phyloP scores from a whole-genome alignment of 2,888 invertebrate species.

The Microdon myrmicae region DNA sequence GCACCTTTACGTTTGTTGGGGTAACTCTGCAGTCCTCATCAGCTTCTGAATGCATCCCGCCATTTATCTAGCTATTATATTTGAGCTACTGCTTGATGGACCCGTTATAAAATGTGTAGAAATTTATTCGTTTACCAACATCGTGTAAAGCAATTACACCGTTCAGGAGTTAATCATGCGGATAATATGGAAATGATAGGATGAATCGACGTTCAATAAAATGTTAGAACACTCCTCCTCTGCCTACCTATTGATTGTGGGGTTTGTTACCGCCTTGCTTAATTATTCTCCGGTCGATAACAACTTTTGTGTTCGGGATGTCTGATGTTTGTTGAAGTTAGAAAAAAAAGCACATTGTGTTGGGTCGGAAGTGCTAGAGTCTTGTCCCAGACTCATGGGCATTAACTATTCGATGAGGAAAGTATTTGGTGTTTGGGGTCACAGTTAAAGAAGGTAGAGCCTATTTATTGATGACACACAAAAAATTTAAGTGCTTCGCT shows the following conservation, averaged over 20 bases:
- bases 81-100: too few species aligned
- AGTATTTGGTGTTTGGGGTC: too few species aligned
- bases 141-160: slow-evolving; percentile 15
- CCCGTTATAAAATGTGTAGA: slow-evolving; percentile 15
- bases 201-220: slow-evolving; percentile 20
- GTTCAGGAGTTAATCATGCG: slow-evolving; percentile 33
- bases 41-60: slow-evolving; percentile 14
- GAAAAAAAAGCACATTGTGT: too few species aligned
- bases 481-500: too few species aligned
- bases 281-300: slow-evolving; percentile 38
- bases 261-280: slow-evolving; percentile 26
- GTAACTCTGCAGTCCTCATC: slow-evolving; percentile 5
- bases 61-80: slow-evolving; percentile 22
- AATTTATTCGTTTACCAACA: slow-evolving; percentile 4
- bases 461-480: too few species aligned
- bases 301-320: slow-evolving; percentile 10
- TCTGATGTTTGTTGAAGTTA: slow-evolving; percentile 15
- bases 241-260: slow-evolving; percentile 20
- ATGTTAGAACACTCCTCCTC: slow-evolving; percentile 7
- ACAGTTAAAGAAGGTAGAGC: too few species aligned
- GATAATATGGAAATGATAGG: slow-evolving; percentile 40
- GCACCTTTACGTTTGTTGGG: slow-evolving; percentile 15
- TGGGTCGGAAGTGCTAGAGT: too few species aligned
- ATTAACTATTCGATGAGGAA: too few species aligned
- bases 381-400: too few species aligned